These are phyloP conservation scores for Nesometra sesokonis DNA, from an alignment of 35 echinoderm and acorn worm genomes.

Conservation along the genomic window DNA sequence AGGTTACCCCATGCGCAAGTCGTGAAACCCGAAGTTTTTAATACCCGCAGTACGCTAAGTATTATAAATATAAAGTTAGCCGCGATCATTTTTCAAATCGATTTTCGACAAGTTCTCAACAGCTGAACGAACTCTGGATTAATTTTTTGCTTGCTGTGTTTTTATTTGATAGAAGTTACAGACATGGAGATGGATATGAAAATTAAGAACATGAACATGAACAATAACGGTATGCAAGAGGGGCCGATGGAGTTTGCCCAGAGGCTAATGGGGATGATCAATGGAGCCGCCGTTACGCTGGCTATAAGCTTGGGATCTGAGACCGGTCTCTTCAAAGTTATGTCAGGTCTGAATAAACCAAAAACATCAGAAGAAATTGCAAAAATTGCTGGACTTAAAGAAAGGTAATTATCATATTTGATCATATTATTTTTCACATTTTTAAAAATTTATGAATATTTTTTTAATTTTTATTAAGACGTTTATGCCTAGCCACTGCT, in stretches of 20 bases:
- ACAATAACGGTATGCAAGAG: neutral
- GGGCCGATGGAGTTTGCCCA: neutral
- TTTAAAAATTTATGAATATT: neutral
- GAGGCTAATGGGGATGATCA: neutral
- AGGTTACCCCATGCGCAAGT: neutral
- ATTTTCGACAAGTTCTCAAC: neutral
- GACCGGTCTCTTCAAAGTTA: slow-evolving; percentile 9
- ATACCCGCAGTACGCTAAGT: neutral
- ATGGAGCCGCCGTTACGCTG: neutral
- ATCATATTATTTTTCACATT: neutral
- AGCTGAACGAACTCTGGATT: neutral
- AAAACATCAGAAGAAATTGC: slow-evolving; percentile 19
- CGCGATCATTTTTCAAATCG: neutral
- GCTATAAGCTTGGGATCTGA: neutral
- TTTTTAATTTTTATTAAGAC: no score
- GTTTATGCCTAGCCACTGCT: no score
- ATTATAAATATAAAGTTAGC: neutral
- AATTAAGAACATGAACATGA: neutral
- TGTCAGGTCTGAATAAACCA: neutral
- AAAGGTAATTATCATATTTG: no score
- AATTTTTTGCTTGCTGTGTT: neutral
- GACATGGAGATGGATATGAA: neutral
- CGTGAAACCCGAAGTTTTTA: neutral
- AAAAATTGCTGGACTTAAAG: slow-evolving; percentile 6
- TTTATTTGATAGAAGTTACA: neutral